Percentiles rank a stretch among this genome's conserved stretches.
These are phyloP conservation scores for Onychostoma macrolepis DNA, from an alignment of 2,113 vertebrate genomes.

Conservation along the genomic window DNA sequence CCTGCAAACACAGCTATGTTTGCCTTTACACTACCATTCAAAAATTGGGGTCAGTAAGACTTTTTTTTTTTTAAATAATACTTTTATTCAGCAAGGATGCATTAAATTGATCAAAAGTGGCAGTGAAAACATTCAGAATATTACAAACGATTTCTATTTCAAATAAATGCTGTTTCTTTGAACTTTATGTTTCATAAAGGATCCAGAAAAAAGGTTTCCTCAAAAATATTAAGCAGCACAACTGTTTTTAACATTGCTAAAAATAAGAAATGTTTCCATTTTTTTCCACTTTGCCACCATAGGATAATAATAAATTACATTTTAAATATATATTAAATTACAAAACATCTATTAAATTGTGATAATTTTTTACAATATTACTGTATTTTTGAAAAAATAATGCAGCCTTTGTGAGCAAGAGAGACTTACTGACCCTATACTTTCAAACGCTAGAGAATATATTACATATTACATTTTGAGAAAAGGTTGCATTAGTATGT, in stretches of 20 bases:
- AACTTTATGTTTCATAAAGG: neutral
- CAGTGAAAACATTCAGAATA: neutral
- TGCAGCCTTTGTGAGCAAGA: neutral
- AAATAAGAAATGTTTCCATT: neutral
- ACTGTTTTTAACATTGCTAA: neutral
- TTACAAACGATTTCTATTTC: neutral
- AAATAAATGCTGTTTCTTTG: neutral
- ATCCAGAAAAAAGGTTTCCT: neutral
- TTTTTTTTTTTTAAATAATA: neutral
- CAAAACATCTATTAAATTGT: neutral
- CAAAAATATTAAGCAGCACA: neutral
- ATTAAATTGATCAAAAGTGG: neutral
- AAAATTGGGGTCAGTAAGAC: neutral
- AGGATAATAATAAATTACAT: neutral
- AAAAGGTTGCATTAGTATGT: neutral
- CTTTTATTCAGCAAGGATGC: neutral
- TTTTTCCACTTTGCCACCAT: neutral
- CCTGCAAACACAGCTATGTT: neutral
- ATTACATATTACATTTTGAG: too few relatives aligned
- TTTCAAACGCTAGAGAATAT: too few relatives aligned
- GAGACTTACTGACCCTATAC: too few relatives aligned
- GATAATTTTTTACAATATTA: neutral
- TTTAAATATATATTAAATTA: neutral
- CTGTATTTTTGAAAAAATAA: neutral
- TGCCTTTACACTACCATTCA: neutral